These are phyloP conservation scores for Coilia nasus DNA, from an alignment of 2,797 vertebrate species.

Conservation along the genomic window DNA sequence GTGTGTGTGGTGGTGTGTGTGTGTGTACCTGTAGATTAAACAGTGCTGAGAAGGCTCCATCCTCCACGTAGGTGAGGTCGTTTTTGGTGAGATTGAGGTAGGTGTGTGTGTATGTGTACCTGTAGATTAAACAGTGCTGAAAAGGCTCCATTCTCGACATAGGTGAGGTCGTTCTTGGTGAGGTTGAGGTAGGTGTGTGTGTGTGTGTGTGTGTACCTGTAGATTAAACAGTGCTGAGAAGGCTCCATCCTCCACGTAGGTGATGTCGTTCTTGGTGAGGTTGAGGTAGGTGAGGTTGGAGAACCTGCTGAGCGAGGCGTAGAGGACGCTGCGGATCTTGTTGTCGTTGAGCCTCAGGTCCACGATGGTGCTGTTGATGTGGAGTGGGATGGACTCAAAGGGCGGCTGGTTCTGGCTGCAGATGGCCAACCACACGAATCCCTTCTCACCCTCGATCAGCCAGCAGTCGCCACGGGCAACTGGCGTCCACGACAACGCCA, in stretches of 20 bases:
- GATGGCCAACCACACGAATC: conserved; percentile 97
- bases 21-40: conserved; percentile 87
- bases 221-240: conserved; percentile 96
- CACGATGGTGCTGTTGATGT: conserved; percentile 97
- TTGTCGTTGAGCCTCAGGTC: conserved; percentile 97
- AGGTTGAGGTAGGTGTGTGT: conserved; percentile 56
- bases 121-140: conserved; percentile 95
- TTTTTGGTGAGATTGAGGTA: conserved; percentile 98
- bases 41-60: conserved; percentile 94
- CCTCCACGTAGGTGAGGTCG: conserved; percentile 94
- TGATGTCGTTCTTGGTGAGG: conserved; percentile 97
- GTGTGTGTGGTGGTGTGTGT: conserved; percentile 56
- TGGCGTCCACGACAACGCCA: conserved; percentile 77
- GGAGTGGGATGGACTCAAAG: conserved; percentile 92
- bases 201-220: conserved; percentile 67
- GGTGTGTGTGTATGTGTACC: conserved; percentile 63
- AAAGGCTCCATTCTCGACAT: conserved; percentile 95
- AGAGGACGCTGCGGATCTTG: conserved; percentile 94
- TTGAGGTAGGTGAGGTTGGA: conserved; percentile 98
- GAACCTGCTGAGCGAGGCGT: conserved; percentile 93
- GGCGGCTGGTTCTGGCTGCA: conserved; percentile 98
- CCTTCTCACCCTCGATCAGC: conserved; percentile 98
- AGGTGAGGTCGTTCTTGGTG: conserved; percentile 97
- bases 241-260: conserved; percentile 93
- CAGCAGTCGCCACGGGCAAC: conserved; percentile 89